These are phyloP conservation scores for Lophotis ruficrista DNA, from an alignment of 2,113 vertebrate species.

Conservation along the genomic window DNA sequence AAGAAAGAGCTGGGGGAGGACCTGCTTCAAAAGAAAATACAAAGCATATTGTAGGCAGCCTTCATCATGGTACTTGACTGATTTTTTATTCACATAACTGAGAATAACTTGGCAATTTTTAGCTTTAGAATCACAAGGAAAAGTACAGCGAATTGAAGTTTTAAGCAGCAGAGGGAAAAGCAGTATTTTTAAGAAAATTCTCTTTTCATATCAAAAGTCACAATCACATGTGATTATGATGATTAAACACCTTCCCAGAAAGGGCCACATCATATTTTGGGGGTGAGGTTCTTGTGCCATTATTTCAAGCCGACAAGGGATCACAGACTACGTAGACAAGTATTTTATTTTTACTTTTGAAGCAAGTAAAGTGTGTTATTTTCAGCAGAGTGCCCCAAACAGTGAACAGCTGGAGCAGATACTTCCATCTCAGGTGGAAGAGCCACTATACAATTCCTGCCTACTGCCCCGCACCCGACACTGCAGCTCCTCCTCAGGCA, in stretches of 20 bases:
- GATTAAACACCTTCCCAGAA: background rate
- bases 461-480: rapidly evolving
- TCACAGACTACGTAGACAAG: background rate
- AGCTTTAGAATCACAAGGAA: background rate
- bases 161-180: background rate
- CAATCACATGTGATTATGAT: background rate
- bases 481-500: background rate
- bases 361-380: background rate
- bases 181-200: background rate
- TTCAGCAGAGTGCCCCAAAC: background rate
- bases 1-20: background rate
- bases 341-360: background rate
- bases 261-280: background rate
- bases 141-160: background rate
- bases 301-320: background rate
- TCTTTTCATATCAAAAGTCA: background rate
- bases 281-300: background rate
- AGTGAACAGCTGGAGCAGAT: background rate
- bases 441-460: background rate
- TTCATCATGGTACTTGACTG: conserved; percentile 1
- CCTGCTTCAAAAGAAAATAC: background rate
- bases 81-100: conserved; percentile 35
- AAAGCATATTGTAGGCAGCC: conserved; percentile 33
- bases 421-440: background rate
- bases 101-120: conserved; percentile 26